These are phyloP conservation scores for Papilio polytes DNA, from an alignment of 1,140 invertebrate genomes.

Conservation along the genomic window DNA sequence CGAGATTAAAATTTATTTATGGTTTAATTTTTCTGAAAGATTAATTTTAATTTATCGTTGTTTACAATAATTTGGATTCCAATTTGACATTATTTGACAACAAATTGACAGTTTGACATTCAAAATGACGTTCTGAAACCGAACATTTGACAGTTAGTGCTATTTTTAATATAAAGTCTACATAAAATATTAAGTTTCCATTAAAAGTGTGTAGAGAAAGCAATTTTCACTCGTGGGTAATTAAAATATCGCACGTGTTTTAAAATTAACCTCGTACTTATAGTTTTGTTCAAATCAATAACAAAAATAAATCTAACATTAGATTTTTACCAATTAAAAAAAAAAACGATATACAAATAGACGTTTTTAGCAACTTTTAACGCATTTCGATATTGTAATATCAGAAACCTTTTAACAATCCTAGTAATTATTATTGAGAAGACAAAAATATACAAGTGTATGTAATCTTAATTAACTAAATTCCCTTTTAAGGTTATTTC, in stretches of 20 bases:
- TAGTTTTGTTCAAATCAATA: neutral
- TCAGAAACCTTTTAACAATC: neutral
- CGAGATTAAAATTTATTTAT: too few relatives aligned
- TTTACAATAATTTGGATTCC: neutral
- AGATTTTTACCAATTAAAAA: neutral
- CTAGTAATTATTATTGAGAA: neutral
- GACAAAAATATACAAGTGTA: neutral
- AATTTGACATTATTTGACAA: too few relatives aligned
- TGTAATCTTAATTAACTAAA: neutral
- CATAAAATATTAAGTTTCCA: neutral
- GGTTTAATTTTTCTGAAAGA: too few relatives aligned
- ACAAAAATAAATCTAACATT: neutral
- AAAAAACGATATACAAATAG: neutral
- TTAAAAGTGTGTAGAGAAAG: neutral
- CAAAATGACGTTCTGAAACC: too few relatives aligned
- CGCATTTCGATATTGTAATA: neutral
- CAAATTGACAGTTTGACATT: neutral
- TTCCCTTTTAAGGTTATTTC: neutral
- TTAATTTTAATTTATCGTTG: neutral
- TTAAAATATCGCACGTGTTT: neutral
- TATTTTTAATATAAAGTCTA: neutral
- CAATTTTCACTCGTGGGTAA: too few relatives aligned
- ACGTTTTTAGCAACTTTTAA: neutral
- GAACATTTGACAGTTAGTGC: neutral
- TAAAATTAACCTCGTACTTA: neutral